Conservation (phyloP, 2,888 invertebrate genomes). For the Nemoura dubitans region DNA sequence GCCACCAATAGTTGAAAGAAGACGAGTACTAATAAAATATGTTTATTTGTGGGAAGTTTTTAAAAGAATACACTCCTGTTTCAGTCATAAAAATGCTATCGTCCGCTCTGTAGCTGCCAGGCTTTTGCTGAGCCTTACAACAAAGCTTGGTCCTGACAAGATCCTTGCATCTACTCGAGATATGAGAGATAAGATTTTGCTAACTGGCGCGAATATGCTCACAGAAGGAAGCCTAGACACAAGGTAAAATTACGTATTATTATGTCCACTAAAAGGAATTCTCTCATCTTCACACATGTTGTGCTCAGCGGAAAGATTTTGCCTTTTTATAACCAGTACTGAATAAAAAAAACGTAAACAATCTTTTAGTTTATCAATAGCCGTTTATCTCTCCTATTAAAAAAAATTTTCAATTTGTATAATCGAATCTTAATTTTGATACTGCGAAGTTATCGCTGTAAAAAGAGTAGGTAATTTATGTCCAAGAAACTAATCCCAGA, state of each 20-base stretch:
- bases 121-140: conserved; percentile 76
- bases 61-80: neutral
- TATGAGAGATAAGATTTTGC: conserved; percentile 79
- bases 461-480: no score
- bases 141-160: conserved; percentile 74
- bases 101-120: conserved; percentile 87
- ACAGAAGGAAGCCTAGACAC: conserved; percentile 89
- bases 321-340: no score
- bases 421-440: no score
- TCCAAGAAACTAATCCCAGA: no score
- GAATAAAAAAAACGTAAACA: no score
- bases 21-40: neutral
- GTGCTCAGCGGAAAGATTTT: no score
- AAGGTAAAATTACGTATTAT: conserved; percentile 62
- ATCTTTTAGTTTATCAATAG: no score
- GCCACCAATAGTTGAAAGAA: conserved; percentile 44
- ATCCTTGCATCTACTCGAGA: conserved; percentile 79
- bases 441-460: no score
- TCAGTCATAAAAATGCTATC: conserved; percentile 83
- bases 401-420: no score
- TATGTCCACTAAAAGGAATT: no score
- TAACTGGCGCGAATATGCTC: conserved; percentile 82
- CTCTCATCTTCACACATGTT: no score
- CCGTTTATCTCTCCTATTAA: no score
- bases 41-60: neutral